Base-by-base conservation (phyloP, 2,113 vertebrate species). In the Orthonyx spaldingii region DNA sequence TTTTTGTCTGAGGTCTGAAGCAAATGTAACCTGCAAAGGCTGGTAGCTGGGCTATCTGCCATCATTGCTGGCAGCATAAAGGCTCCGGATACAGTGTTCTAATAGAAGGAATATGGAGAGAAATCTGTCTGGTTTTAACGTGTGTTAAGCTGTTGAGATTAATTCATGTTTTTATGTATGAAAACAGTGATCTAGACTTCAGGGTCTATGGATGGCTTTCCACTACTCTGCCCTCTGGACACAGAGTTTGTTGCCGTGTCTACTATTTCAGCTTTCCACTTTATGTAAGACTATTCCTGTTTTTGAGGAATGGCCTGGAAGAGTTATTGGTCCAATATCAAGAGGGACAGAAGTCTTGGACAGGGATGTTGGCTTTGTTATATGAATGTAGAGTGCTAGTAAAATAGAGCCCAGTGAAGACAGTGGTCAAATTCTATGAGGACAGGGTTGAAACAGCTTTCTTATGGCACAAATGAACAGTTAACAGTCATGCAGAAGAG, bases 31-130 rank as follows among this genome's bases (percentile, higher is more conserved):
- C 91, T 97, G 87, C 66, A 93, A 96, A 94, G 93, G 64, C 91
- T 96, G 93, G 91, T 93, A 91, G 71, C 92, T 97, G 95, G 94
- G 95, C 94, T 96, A 93, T 93, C 85, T 96, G 91, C 93, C 94
- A 95, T 96, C 92, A 44, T 84, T 90, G 85, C 91, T 97, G 94
- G 94, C 93, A 96, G 87, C 87, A 33, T 71, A 26, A 88, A 77
- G 71, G 30, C 85, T 94, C 71, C 2, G 35, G 79, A 91, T 92
- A 61, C 84, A 86, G 66, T 35, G 47, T 78, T 88, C 63, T 96
- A 94, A 90, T 95, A 68, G 44, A 28, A 76, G 72, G 65, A 94
- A 75, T 78, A 89, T 87, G 80, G 84, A 89, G 83, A 89, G 21
- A 90, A 95, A 94, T 92, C 89, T 95, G 93, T 89, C 89, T 76